Evolutionary conservation across 2,888 invertebrate species (phyloP).

Genomic region (Temnothorax rugatulus): DNA sequence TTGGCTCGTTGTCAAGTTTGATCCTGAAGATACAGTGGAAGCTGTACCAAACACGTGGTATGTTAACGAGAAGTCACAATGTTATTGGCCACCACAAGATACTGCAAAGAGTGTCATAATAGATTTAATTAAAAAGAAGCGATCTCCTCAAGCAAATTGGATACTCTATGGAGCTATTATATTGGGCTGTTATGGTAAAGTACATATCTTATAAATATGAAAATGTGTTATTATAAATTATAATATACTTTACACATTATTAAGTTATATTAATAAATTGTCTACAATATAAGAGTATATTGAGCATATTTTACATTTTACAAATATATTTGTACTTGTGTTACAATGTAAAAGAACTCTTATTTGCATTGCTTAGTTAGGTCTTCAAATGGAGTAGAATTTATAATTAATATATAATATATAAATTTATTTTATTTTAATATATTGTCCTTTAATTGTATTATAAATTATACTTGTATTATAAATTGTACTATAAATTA

Average conservation of each 20-base stretch:
- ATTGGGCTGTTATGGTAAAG: background rate
- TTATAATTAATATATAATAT: background rate
- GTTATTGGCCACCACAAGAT: conserved; percentile 9
- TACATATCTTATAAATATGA: background rate
- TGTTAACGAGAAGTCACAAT: background rate
- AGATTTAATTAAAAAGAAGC: background rate
- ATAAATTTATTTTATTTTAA: background rate
- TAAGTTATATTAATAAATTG: background rate
- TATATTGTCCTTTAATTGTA: background rate
- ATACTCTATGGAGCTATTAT: background rate
- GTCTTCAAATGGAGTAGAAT: background rate
- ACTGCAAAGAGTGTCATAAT: background rate
- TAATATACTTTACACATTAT: background rate
- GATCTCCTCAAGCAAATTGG: background rate
- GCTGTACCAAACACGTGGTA: conserved; percentile 16
- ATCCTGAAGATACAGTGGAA: conserved; percentile 8
- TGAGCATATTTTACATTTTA: no score
- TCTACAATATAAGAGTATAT: background rate
- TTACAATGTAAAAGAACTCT: background rate
- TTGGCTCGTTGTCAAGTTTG: conserved; percentile 1
- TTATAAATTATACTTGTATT: background rate
- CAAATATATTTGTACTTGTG: background rate
- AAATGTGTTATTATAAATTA: background rate
- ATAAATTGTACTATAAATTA: background rate
- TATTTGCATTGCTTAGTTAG: background rate